phyloP scores from a whole-genome alignment of 2,797 vertebrate species.

The Pipistrellus pipistrellus region DNA sequence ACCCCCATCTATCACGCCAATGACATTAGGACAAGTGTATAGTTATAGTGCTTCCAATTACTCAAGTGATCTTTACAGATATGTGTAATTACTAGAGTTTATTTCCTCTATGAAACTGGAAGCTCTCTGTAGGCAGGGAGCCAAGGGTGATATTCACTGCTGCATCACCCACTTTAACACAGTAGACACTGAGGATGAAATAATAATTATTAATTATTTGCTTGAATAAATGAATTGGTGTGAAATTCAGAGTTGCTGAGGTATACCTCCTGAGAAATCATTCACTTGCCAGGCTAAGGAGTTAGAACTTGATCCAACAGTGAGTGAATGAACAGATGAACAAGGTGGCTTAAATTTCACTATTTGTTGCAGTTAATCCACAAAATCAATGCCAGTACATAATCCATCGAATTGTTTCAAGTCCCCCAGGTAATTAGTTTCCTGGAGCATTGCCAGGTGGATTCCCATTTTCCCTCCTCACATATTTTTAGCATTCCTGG shows the following conservation, averaged over 20 bases:
- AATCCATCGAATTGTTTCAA: conserved; percentile 47
- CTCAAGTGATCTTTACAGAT: background rate
- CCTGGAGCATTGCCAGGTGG: conserved; percentile 5
- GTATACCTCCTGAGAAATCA: background rate
- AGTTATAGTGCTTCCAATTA: background rate
- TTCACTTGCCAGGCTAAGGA: conserved; percentile 26
- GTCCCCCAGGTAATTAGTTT: conserved; percentile 63
- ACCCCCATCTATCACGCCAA: fast-evolving
- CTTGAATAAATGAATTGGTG: background rate
- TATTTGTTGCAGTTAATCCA: conserved; percentile 68
- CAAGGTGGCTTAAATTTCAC: conserved; percentile 57
- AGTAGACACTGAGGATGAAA: background rate
- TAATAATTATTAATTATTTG: conserved; percentile 11
- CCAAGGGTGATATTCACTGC: too few relatives aligned
- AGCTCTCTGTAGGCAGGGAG: background rate
- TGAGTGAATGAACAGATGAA: conserved; percentile 54
- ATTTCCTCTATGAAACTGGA: conserved; percentile 1
- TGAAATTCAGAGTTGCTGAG: background rate
- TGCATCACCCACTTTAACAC: background rate
- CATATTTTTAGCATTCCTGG: conserved; percentile 13
- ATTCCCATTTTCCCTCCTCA: conserved; percentile 20
- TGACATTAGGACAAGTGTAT: background rate
- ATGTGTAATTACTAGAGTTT: background rate
- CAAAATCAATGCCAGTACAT: conserved; percentile 60
- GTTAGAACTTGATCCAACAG: conserved; percentile 43